Conservation (phyloP, 2,113 vertebrate genomes). For the Syngnathus typhle region DNA sequence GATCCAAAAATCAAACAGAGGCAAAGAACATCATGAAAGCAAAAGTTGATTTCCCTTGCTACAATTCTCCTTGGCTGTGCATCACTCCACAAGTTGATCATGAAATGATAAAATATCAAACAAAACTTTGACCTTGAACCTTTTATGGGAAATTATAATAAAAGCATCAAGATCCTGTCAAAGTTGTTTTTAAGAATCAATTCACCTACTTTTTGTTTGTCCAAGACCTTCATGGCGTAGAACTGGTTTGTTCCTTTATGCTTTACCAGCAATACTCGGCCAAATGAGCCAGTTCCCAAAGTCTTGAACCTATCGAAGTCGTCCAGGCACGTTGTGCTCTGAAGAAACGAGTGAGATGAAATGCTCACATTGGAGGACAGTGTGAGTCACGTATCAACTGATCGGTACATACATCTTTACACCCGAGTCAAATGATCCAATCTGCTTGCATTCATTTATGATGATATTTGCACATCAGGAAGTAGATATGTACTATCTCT, state of each 20-base stretch:
- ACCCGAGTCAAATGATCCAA: background rate
- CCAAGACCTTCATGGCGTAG: slow-evolving; percentile 99
- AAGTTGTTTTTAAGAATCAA: slow-evolving; percentile 1
- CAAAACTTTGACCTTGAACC: too few relatives aligned
- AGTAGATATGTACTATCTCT: background rate
- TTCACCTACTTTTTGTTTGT: slow-evolving; percentile 92
- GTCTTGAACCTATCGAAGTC: slow-evolving; percentile 98
- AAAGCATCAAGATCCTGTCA: background rate
- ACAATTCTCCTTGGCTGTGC: too few relatives aligned
- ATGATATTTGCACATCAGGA: slow-evolving; percentile 13
- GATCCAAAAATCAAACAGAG: too few relatives aligned
- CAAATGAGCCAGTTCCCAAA: slow-evolving; percentile 95
- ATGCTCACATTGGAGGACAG: background rate
- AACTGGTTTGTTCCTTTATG: slow-evolving; percentile 95
- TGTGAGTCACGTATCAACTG: background rate
- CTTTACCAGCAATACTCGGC: slow-evolving; percentile 97
- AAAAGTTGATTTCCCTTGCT: too few relatives aligned
- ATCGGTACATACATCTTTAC: background rate
- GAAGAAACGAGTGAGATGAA: slow-evolving; percentile 34
- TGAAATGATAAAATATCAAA: too few relatives aligned
- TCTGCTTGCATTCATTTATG: slow-evolving; percentile 2
- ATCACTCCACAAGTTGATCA: too few relatives aligned
- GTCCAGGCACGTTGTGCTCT: slow-evolving; percentile 93
- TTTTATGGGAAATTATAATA: background rate
- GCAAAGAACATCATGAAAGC: too few relatives aligned